phyloP scores from a whole-genome alignment of 2,797 vertebrate genomes.

The Tenualosa thibaudeaui region DNA sequence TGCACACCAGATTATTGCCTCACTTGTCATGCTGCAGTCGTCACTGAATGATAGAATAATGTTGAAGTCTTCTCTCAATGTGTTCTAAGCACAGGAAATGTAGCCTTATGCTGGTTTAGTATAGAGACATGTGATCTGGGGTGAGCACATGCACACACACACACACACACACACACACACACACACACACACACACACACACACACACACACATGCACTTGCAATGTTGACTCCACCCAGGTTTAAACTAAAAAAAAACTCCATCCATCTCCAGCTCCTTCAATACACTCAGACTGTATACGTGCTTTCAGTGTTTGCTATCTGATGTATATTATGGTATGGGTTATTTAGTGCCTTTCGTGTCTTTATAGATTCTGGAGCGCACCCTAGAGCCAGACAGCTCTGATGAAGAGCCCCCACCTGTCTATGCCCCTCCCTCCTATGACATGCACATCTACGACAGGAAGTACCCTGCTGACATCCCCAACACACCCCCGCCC shows the following conservation, averaged over 20 bases:
- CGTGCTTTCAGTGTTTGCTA: background rate
- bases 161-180: background rate
- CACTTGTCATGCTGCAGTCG: too few relatives aligned
- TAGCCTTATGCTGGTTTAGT: too few relatives aligned
- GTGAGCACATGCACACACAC: too few relatives aligned
- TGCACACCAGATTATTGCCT: too few relatives aligned
- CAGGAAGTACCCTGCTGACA: constrained; percentile 75
- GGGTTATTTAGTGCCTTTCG: background rate
- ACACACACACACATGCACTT: background rate
- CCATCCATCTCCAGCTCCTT: too few relatives aligned
- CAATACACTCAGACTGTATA: too few relatives aligned
- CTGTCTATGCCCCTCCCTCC: constrained; percentile 91
- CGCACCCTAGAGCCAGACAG: constrained; percentile 94
- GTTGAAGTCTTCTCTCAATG: too few relatives aligned
- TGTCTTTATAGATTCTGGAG: constrained; percentile 82
- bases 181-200: background rate
- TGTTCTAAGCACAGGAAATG: too few relatives aligned
- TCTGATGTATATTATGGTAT: background rate
- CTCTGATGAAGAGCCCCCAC: constrained; percentile 94
- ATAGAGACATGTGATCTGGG: too few relatives aligned
- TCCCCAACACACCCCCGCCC: constrained; percentile 82
- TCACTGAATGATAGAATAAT: too few relatives aligned
- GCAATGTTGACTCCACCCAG: too few relatives aligned
- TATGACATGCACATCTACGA: constrained; percentile 87
- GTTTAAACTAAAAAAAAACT: too few relatives aligned